Conservation (phyloP, 2,113 vertebrate species). For the Chlorodrepanis virens region DNA sequence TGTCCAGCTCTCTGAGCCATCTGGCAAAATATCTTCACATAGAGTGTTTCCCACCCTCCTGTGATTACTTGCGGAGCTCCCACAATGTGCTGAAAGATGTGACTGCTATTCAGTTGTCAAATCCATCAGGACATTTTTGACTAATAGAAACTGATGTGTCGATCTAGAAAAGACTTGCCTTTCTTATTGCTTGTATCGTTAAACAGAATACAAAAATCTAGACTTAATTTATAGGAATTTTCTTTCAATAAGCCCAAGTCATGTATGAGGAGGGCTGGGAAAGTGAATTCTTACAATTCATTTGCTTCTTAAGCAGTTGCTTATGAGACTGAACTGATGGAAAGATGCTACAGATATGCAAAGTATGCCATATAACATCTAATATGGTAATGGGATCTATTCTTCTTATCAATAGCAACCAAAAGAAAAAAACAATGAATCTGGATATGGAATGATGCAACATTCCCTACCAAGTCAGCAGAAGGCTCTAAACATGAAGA, state of each 20-base stretch:
- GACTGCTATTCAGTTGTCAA: slow-evolving; percentile 5
- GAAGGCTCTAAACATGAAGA: not conserved
- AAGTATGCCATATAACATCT: not conserved
- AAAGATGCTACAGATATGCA: not conserved
- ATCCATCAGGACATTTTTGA: not conserved
- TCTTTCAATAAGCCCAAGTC: not conserved
- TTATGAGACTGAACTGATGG: not conserved
- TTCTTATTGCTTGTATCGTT: not conserved
- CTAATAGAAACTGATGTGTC: not conserved
- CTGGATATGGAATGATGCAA: not conserved
- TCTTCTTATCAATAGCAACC: not conserved
- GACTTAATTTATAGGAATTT: not conserved
- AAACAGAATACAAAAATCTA: not conserved
- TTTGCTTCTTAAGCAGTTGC: not conserved
- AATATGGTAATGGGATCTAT: not conserved
- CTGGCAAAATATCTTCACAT: slow-evolving; percentile 27
- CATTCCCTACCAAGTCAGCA: not conserved
- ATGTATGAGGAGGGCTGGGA: not conserved
- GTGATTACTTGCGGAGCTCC: not conserved
- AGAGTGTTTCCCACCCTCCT: slow-evolving; percentile 25
- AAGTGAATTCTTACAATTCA: not conserved
- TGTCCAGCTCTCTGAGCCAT: slow-evolving; percentile 22
- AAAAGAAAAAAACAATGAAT: not conserved
- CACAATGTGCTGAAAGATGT: slow-evolving; percentile 14
- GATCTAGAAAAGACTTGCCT: not conserved